Evolutionary conservation across 1,140 invertebrate genomes (phyloP), one percentile per base, ranked within the genome.

Genomic region (Sitophilus oryzae): DNA sequence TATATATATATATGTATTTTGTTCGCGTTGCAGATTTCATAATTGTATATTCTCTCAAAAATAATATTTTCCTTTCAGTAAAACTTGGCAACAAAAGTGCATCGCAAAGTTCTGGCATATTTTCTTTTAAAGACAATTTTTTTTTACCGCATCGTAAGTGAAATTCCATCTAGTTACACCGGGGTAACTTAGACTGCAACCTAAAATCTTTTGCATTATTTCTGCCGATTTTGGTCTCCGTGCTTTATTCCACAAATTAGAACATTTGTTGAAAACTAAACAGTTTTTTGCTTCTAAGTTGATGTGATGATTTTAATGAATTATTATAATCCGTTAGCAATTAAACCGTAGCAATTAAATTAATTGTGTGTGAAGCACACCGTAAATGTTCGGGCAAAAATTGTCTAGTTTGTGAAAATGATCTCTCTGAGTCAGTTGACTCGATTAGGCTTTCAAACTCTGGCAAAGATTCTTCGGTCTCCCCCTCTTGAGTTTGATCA

Each of bases 141-240:
- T 22, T 36, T 30, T 22, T 18, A 41, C 14, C 9, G 55, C 18
- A 48, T 65, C 61, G 46, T 59, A 58, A 1, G 53, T 18, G 1
- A 53, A 60, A 18, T 63, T 63, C 63, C 58, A 63, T 15, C 60
- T 51, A 6, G 61, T 65, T 22, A 56, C 44, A 15, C 59, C 47
- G 2, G 56, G 58, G 23, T 45, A 47, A 22, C 40, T 42, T 10
- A 64, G 15, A 9, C 44, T 22, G 30, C 42, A 14, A 23, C 50
- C 50, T 42, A 65, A 44, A 22, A 34, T 20, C 23, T 44, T 46
- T 36, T 55, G n/a, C 5, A 60, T 38, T 49, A 37, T 50, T 54
- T 64, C 56, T 22, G 51, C 53, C 11, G 25, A 45, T 51, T 65
- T 61, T 19, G 60, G 55, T n/a, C 51, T 54, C 11, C 41, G 34